Evolutionary conservation across 37 sponge, comb jelly and placozoan species (phyloP).

Genomic region (Chondrilla cf. caribensis): DNA sequence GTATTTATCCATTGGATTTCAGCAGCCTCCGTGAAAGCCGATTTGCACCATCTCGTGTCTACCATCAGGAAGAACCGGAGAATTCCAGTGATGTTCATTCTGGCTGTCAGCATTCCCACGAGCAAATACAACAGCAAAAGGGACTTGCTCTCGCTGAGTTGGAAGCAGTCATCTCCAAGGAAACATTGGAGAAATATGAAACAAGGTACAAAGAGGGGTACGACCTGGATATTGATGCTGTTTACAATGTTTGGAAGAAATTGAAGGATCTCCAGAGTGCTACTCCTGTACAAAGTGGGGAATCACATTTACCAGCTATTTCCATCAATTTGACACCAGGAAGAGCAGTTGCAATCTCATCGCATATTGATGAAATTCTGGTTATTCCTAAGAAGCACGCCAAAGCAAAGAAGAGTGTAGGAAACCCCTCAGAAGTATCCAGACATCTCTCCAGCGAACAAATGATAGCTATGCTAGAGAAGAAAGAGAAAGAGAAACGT

Average conservation of each 20-base stretch:
- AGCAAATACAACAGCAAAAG: not conserved
- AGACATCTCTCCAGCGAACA: constrained; percentile 5
- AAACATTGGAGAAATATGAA: not conserved
- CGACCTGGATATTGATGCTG: not conserved
- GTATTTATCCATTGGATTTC: not conserved
- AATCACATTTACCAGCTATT: not conserved
- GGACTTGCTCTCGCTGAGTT: not conserved
- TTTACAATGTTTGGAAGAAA: not conserved
- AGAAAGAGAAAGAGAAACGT: not conserved
- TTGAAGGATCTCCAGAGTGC: not conserved
- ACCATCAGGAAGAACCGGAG: not conserved
- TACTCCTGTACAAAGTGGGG: not conserved
- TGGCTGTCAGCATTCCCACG: not conserved
- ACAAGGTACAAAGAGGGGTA: not conserved
- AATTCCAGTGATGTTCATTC: not conserved
- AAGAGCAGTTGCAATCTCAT: not conserved
- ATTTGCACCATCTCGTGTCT: not conserved
- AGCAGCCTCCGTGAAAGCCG: not conserved
- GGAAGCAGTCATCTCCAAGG: not conserved
- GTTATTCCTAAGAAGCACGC: not conserved
- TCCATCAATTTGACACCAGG: not conserved
- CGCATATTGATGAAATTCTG: not conserved
- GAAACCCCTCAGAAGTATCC: not conserved
- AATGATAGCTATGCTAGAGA: constrained; percentile 4
- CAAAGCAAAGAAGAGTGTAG: not conserved